These are phyloP conservation scores for Oncopodura yosiiana DNA, from an alignment of 1,140 invertebrate species.

Conservation along the genomic window DNA sequence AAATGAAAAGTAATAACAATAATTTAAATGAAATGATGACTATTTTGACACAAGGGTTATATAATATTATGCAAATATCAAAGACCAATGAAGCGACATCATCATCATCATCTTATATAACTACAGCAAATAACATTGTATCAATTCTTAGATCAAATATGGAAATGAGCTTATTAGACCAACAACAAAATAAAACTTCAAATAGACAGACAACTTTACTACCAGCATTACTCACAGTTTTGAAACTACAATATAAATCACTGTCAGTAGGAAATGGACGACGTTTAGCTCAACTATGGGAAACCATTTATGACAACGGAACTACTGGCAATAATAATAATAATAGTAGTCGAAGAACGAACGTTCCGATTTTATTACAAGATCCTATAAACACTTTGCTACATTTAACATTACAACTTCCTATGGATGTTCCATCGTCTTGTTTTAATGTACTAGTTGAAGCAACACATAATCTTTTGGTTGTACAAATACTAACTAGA, in stretches of 20 bases:
- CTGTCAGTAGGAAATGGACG: conserved; percentile 38
- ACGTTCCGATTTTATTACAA: conserved; percentile 69
- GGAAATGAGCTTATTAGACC: too few relatives aligned
- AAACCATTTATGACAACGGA: neutral
- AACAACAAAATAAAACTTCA: too few relatives aligned
- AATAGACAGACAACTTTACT: neutral
- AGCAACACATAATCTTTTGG: neutral
- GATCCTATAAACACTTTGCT: conserved; percentile 73
- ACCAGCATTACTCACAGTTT: conserved; percentile 75
- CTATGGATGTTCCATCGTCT: conserved; percentile 46
- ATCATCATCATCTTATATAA: too few relatives aligned
- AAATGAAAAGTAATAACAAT: too few relatives aligned
- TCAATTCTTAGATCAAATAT: too few relatives aligned
- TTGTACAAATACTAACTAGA: conserved; percentile 7
- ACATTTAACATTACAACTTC: conserved; percentile 73
- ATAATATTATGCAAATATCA: too few relatives aligned
- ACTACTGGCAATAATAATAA: conserved; percentile 28
- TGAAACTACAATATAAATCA: conserved; percentile 67
- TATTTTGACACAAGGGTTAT: too few relatives aligned
- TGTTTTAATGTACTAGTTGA: neutral
- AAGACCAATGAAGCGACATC: too few relatives aligned
- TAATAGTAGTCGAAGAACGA: conserved; percentile 45
- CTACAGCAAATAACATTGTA: too few relatives aligned
- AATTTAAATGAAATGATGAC: too few relatives aligned
- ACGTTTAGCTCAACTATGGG: conserved; percentile 16